phyloP scores from a whole-genome alignment of 2,888 invertebrate species.

The Tuta absoluta region DNA sequence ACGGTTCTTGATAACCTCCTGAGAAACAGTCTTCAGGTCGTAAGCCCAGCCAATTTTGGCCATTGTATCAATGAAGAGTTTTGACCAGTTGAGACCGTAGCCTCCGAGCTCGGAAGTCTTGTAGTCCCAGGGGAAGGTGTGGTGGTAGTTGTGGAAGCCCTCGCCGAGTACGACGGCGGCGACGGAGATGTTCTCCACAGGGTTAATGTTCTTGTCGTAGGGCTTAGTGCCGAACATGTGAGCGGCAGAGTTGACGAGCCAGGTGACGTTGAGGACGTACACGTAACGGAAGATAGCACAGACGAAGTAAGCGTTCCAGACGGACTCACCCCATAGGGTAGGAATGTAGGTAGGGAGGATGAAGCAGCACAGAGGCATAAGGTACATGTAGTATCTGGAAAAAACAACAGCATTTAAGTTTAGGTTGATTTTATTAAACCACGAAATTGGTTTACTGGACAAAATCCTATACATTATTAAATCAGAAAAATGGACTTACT shows the following conservation, averaged over 20 bases:
- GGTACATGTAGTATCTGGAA: conserved; percentile 85
- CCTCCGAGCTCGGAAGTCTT: conserved; percentile 89
- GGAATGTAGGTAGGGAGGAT: conserved; percentile 88
- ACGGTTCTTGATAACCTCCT: conserved; percentile 85
- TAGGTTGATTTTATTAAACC: too few species aligned
- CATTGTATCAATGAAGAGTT: conserved; percentile 89
- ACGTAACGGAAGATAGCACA: conserved; percentile 88
- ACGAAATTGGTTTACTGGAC: too few species aligned
- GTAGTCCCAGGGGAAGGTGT: conserved; percentile 92
- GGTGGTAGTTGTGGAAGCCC: conserved; percentile 95
- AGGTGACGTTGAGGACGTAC: conserved; percentile 90
- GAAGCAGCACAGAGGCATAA: conserved; percentile 89
- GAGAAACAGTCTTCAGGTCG: conserved; percentile 89
- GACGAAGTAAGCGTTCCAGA: conserved; percentile 84
- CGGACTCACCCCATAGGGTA: conserved; percentile 88
- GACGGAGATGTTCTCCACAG: conserved; percentile 85
- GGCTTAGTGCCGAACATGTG: conserved; percentile 88
- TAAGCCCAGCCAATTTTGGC: conserved; percentile 92
- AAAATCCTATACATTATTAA: too few species aligned
- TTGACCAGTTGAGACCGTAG: conserved; percentile 86
- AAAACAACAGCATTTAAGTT: neutral
- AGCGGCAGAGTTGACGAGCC: conserved; percentile 94
- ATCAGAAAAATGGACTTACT: too few species aligned
- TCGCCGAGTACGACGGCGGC: conserved; percentile 86
- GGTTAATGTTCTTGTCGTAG: conserved; percentile 87